Base-by-base conservation (phyloP, 2,797 vertebrate genomes). In the Sandelia bainsii region DNA sequence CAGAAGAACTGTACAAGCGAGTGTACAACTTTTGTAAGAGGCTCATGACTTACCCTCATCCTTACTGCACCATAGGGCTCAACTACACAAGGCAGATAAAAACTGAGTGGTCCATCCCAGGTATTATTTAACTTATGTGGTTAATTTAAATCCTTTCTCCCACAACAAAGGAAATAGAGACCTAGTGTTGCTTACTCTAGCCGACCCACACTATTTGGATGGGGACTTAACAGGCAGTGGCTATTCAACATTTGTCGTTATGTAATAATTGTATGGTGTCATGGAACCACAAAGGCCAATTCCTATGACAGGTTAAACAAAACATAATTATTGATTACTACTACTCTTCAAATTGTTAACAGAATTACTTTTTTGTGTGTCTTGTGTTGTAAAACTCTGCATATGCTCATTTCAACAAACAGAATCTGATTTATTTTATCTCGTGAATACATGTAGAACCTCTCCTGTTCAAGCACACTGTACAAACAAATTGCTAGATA, bases 11-110 rank as follows among this genome's bases (percentile, higher is more conserved):
- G 51, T 97, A 96, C 79, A 91, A 90, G 68, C 93, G 96, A 16
- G 92, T 95, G 40, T 99, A 99, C 0, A 80, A 95, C 73, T 95
- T 97, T 74, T 98, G 96, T 52, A 97, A 95, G 83, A 92, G 90
- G 86, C 90, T 98, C 29, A 89, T 98, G 73, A 98, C 96, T 0
- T 93, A 96, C 72, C 96, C 97, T 3, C 92, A 95, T 48, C 97
- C 98, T 0, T 99, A 96, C 89, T 97, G 96, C 91, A 93, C 93
- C 0, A 81, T 98, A 0, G 97, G 96, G 40, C 91, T 97, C 82
- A 94, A 94, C 87, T 98, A 96, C 12, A 95, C 96, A 1, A 67
- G 86, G 42, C 91, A 93, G 61, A 91, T 99, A 37, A 97, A 96
- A 88, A 91, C 83, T 0, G 97, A 99, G 80, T 92, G 91, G 6